Percentiles rank a stretch among this genome's conserved stretches.
These are phyloP conservation scores for Myotis vivesi DNA, from an alignment of 2,797 vertebrate genomes.

Conservation along the genomic window DNA sequence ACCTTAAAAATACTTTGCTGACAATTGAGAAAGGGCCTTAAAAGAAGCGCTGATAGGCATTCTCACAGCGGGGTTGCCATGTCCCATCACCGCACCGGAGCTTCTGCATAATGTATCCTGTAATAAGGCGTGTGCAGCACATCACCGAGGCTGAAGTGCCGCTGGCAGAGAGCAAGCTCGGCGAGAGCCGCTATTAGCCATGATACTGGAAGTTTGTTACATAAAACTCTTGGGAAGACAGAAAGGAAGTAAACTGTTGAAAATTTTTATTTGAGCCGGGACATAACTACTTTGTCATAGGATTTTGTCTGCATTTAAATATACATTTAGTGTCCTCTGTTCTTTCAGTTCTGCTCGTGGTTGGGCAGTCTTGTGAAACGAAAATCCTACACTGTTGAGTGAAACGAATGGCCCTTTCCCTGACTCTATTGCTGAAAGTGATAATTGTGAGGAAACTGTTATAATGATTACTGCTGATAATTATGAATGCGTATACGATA, in stretches of 20 bases:
- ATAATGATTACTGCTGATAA: conserved; percentile 67
- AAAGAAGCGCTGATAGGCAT: conserved; percentile 94
- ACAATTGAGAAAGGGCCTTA: conserved; percentile 91
- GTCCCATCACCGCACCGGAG: conserved; percentile 89
- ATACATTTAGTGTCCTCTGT: conserved; percentile 61
- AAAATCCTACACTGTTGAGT: conserved; percentile 29
- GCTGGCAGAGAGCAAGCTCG: conserved; percentile 82
- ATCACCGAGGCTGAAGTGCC: conserved; percentile 84
- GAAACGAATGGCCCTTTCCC: conserved; percentile 71
- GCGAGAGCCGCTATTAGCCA: conserved; percentile 84
- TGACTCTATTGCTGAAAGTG: not conserved
- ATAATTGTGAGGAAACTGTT: conserved; percentile 58
- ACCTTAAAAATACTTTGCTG: conserved; percentile 92
- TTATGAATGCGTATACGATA: conserved; percentile 61
- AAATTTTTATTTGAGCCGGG: conserved; percentile 78
- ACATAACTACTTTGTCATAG: conserved; percentile 74
- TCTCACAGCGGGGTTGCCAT: conserved; percentile 91
- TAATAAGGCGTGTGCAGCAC: conserved; percentile 87
- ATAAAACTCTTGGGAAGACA: conserved; percentile 82
- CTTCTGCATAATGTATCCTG: conserved; percentile 89
- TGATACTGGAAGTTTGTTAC: conserved; percentile 86
- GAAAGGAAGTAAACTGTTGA: conserved; percentile 81
- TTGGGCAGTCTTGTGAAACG: conserved; percentile 67
- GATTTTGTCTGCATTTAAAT: conserved; percentile 77
- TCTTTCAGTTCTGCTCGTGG: conserved; percentile 70